Base-by-base conservation (phyloP, 2,888 invertebrate species). In the Dimorphilus gyrociliatus region DNA sequence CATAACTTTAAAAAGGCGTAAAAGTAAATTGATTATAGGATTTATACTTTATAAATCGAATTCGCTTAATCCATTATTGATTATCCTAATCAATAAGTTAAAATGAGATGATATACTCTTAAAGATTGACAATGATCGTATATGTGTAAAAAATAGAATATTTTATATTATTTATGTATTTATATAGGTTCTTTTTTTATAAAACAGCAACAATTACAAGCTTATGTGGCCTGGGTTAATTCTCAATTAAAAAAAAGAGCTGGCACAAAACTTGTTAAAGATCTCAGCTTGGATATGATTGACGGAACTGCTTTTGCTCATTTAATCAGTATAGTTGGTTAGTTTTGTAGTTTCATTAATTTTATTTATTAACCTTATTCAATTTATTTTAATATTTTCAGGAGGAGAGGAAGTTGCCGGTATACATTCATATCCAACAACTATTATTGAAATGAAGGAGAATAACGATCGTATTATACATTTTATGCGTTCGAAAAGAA, bases 161-260 rank as follows among this genome's bases (percentile, higher is more conserved):
- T n/a, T n/a, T n/a, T n/a, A n/a, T n/a, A n/a, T n/a, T n/a, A n/a
- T n/a, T n/a, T n/a, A n/a, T n/a, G n/a, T n/a, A n/a, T n/a, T n/a
- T n/a, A n/a, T n/a, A n/a, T n/a, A n/a, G n/a, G n/a, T n/a, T n/a
- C n/a, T n/a, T n/a, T 19, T 36, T 35, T 19, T 17, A 7, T 7
- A 28, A 23, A 15, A 8, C 43, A 55, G 54, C 45, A 51, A 33
- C 61, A 60, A 40, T 41, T 58, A 15, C 49, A 59, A 37, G 63
- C 64, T 5, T 65, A 65, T 37, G 52, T 63, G 28, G 55, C 57
- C 4, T 66, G 66, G 66, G 59, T 65, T 7, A 66, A 66, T 44
- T 62, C 63, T 0, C 65, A 66, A 45, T 45, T 66, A 31, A 52
- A 60, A 42, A 65, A 65, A 45, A 53, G 53, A 34, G 49, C 54